phyloP scores from a whole-genome alignment of 2,888 invertebrate species.

The Plebejus melissa region DNA sequence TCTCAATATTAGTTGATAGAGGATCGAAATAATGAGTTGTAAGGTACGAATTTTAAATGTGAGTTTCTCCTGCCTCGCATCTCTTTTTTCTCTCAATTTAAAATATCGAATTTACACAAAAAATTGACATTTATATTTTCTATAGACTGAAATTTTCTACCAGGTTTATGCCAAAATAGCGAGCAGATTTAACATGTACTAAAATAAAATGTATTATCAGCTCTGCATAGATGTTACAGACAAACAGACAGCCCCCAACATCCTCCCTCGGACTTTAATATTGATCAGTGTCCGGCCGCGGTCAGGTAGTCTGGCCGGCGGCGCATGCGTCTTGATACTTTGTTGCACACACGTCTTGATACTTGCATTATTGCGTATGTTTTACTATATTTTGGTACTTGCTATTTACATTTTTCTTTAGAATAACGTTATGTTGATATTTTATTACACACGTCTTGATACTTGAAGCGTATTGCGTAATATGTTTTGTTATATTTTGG shows the following conservation, averaged over 20 bases:
- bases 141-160: no score
- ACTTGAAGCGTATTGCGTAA: no score
- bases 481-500: no score
- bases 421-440: neutral
- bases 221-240: conserved; percentile 60
- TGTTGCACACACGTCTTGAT: conserved; percentile 34
- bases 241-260: conserved; percentile 76
- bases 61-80: no score
- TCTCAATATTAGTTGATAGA: no score
- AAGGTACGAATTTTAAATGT: no score
- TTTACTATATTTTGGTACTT: neutral
- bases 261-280: conserved; percentile 79
- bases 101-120: no score
- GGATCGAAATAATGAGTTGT: no score
- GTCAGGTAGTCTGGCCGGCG: conserved; percentile 74
- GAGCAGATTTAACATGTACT: neutral
- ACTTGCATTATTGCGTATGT: conserved; percentile 26
- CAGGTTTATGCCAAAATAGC: no score
- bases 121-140: no score
- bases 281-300: conserved; percentile 80
- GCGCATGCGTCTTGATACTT: conserved; percentile 65
- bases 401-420: neutral
- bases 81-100: no score
- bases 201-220: conserved; percentile 41
- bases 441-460: neutral